Evolutionary conservation across 2,797 vertebrate species (phyloP).

Genomic region (Chlorospingus flavigularis): DNA sequence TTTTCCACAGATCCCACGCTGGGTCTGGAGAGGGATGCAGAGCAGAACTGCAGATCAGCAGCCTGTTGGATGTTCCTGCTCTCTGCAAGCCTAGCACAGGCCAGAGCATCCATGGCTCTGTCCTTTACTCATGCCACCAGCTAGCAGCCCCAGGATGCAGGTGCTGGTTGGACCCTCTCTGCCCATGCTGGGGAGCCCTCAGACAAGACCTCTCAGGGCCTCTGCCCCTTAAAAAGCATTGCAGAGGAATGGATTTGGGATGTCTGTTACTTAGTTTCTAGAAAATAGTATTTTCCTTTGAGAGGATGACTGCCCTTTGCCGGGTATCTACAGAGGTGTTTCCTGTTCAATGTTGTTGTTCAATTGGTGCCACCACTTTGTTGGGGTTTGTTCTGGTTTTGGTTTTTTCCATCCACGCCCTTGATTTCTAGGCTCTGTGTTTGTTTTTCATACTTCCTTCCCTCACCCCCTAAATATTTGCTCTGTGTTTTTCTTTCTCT

Average conservation of each 20-base stretch:
- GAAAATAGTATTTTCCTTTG: neutral
- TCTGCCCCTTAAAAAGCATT: neutral
- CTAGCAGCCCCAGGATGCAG: neutral
- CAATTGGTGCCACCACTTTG: neutral
- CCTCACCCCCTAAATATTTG: neutral
- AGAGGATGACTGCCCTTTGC: neutral
- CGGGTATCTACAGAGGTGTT: neutral
- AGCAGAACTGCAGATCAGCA: neutral
- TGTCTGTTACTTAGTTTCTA: neutral
- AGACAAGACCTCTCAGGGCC: neutral
- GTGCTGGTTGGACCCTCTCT: neutral
- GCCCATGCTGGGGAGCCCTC: neutral
- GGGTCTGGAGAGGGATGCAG: neutral
- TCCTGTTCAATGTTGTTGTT: neutral
- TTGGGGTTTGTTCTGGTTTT: neutral
- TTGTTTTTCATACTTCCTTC: slow-evolving; percentile 5
- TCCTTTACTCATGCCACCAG: neutral
- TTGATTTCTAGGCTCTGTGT: slow-evolving; percentile 42
- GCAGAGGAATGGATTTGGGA: neutral
- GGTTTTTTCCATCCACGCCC: slow-evolving; percentile 15
- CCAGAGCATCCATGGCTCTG: neutral
- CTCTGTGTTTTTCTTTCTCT: slow-evolving; percentile 22
- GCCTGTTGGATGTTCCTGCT: neutral
- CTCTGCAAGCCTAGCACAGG: neutral
- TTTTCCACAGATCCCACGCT: neutral